Percentiles rank a stretch among this genome's conserved stretches.
These are phyloP conservation scores for Cephus pygmeus DNA, from an alignment of 2,888 invertebrate genomes.

Conservation along the genomic window DNA sequence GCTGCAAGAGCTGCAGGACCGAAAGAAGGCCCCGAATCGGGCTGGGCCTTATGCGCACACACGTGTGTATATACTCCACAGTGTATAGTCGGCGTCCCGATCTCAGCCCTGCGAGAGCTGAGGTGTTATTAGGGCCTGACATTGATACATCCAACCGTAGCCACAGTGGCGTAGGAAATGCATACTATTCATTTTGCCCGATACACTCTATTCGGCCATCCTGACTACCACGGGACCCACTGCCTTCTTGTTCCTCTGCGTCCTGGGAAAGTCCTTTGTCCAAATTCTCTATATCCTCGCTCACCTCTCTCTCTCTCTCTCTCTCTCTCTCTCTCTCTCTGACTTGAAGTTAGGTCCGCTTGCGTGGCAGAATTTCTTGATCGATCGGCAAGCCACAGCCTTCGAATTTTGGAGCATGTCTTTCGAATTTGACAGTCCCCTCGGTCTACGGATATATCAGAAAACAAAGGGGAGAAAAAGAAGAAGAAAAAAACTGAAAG, in stretches of 20 bases:
- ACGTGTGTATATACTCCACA: neutral
- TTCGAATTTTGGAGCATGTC: neutral
- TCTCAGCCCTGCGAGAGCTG: conserved; percentile 24
- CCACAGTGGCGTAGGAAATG: conserved; percentile 26
- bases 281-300: neutral
- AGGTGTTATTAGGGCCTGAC: conserved; percentile 60
- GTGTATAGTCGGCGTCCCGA: conserved; percentile 14
- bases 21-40: neutral
- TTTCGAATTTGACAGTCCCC: neutral
- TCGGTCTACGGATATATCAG: neutral
- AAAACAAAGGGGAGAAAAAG: neutral
- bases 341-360: neutral
- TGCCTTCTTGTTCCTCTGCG: neutral
- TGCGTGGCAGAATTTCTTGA: neutral
- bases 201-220: neutral
- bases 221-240: neutral
- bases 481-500: neutral
- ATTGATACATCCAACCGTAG: conserved; percentile 57
- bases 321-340: neutral
- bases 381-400: neutral
- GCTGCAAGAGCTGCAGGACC: neutral
- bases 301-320: too few relatives aligned
- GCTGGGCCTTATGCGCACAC: neutral
- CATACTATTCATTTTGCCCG: neutral
- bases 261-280: neutral